Base-by-base conservation (phyloP, 2,888 invertebrate genomes). In the Stenoptilia bipunctidactyla region DNA sequence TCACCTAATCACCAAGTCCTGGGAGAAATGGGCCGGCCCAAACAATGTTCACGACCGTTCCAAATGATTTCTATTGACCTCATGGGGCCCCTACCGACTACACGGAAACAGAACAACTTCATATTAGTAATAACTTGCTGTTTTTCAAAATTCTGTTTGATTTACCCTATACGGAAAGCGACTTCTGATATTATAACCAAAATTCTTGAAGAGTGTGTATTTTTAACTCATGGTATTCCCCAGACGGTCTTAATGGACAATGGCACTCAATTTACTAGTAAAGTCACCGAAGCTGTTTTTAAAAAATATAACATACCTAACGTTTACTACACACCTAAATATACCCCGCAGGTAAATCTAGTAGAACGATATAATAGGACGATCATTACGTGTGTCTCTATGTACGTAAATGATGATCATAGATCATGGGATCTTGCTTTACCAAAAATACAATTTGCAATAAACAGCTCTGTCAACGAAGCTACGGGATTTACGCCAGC, bases 141-240 rank as follows among this genome's bases (percentile, higher is more conserved):
- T 25, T 54, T 52, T 27, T 20, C 20, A 5, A 20, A 20, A 20
- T 20, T 5, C 8, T 20, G 20, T 20, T 20, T 20, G 3, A 3
- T 48, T 0, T 53, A 52, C 34, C 50, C 52, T 0, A 34, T 53
- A 0, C 27, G 39, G 9, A 15, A 40, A n/a, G 52, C 53, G 5
- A 52, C 49, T n/a, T 15, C 50, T 0, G 41, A 42, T 1, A n/a
- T 36, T 1, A n/a, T n/a, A n/a, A n/a, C n/a, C n/a, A 48, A 1
- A 15, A 15, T 20, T 15, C 15, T 51, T 1, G 54, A 56, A 36
- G 43, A 57, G 2, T 9, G 34, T 1, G 47, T 59, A 2, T 53
- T 59, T 20, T 15, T 58, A 0, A 40, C 55, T 0, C 57, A 57
- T 25, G 60, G 56, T 1, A 37, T 58, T 4, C 51, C 55, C 0